Evolutionary conservation across 1,140 invertebrate genomes (phyloP).

Genomic region (Lithobius niger): DNA sequence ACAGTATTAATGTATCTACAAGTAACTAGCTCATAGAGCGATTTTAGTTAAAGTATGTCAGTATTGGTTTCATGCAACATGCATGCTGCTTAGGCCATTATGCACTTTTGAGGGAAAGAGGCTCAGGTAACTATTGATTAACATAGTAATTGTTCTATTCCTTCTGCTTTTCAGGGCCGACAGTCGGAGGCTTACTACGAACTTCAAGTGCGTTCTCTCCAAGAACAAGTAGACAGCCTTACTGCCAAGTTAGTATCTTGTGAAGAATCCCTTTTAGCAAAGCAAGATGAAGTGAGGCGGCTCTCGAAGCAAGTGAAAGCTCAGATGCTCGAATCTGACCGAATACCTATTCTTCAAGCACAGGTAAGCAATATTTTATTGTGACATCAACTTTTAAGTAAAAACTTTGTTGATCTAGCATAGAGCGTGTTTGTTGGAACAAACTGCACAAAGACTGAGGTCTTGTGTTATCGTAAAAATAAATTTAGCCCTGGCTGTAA

Average conservation of each 20-base stretch:
- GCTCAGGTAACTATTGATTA: background rate
- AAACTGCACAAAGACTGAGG: too few relatives aligned
- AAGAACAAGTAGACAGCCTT: constrained; percentile 19
- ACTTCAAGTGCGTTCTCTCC: constrained; percentile 16
- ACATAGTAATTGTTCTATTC: background rate
- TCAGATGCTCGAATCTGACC: constrained; percentile 18
- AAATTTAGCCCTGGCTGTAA: too few relatives aligned
- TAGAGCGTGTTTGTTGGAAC: too few relatives aligned
- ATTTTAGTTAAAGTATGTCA: too few relatives aligned
- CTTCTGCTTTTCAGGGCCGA: background rate
- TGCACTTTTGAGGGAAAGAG: background rate
- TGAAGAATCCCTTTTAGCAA: constrained; percentile 19
- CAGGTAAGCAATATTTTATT: too few relatives aligned
- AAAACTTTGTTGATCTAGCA: too few relatives aligned
- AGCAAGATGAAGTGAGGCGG: constrained; percentile 17
- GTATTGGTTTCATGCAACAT: too few relatives aligned
- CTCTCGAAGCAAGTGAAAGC: constrained; percentile 16
- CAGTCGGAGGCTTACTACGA: constrained; percentile 1
- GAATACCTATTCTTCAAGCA: constrained; percentile 20
- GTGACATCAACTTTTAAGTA: too few relatives aligned
- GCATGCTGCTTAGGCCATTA: too few relatives aligned
- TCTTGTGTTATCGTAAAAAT: too few relatives aligned
- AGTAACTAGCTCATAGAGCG: too few relatives aligned
- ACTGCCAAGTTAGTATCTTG: constrained; percentile 20
- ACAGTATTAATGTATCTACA: too few relatives aligned